Percentiles rank a stretch among this genome's conserved stretches.
phyloP scores from a whole-genome alignment of 2,113 vertebrate genomes.

The Paramormyrops kingsleyae region DNA sequence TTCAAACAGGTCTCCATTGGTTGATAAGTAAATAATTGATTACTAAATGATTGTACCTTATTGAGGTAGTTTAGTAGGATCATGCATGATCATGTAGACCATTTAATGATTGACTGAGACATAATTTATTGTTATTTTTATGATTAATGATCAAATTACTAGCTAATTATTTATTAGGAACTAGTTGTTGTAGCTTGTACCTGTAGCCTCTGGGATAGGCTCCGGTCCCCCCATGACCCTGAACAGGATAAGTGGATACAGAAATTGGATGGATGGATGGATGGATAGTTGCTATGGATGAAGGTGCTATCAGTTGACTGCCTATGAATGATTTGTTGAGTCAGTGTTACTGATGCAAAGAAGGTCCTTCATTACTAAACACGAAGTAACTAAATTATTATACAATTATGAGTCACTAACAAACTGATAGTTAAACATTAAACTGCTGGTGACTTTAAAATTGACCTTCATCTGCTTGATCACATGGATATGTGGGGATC shows the following conservation, averaged over 20 bases:
- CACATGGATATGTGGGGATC: not conserved
- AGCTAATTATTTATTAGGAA: not conserved
- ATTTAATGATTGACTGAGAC: too few relatives aligned
- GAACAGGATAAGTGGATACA: not conserved
- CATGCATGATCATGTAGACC: too few relatives aligned
- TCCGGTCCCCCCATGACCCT: not conserved
- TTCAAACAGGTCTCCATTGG: too few relatives aligned
- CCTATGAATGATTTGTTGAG: not conserved
- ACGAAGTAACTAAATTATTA: not conserved
- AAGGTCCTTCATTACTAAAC: not conserved
- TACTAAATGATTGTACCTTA: too few relatives aligned
- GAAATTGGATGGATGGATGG: not conserved
- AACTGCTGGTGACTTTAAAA: not conserved
- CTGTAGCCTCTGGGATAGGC: not conserved
- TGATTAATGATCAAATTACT: not conserved
- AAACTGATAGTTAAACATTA: not conserved
- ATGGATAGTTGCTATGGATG: not conserved
- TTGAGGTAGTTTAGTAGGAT: too few relatives aligned
- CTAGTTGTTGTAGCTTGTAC: not conserved
- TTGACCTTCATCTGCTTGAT: not conserved
- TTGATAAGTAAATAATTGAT: too few relatives aligned
- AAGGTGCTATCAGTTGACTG: not conserved
- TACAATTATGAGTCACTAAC: not conserved
- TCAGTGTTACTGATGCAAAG: not conserved
- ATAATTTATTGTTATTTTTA: too few relatives aligned